Percentiles rank a stretch among this genome's conserved stretches.
These are phyloP conservation scores for Acomys russatus DNA, from an alignment of 2,797 vertebrate species.

Conservation along the genomic window DNA sequence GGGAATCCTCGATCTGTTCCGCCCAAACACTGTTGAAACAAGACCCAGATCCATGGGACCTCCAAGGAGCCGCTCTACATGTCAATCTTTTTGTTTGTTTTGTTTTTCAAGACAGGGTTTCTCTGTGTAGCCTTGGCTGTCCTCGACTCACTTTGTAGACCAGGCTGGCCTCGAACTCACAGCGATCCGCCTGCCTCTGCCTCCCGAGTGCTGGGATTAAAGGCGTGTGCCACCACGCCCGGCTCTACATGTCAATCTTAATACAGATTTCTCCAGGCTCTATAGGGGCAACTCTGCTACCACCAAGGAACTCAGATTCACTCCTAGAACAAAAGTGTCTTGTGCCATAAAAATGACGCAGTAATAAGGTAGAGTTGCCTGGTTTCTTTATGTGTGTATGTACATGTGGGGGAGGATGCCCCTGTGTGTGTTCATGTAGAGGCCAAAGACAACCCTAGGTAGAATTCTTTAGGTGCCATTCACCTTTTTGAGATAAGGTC, in stretches of 20 bases:
- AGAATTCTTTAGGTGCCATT: neutral
- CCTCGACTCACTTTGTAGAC: too few relatives aligned
- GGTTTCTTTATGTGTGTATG: neutral
- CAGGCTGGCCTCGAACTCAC: too few relatives aligned
- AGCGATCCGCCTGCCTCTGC: too few relatives aligned
- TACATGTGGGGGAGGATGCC: neutral
- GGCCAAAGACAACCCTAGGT: neutral
- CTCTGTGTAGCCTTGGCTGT: too few relatives aligned
- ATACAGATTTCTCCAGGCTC: neutral
- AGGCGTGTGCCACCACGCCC: too few relatives aligned
- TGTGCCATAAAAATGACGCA: neutral
- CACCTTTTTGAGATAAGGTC: neutral
- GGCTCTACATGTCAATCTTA: neutral
- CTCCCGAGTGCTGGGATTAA: too few relatives aligned
- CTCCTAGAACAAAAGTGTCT: neutral
- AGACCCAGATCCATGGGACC: conserved; percentile 81
- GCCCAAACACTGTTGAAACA: conserved; percentile 81
- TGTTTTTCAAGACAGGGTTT: too few relatives aligned
- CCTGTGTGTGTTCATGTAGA: neutral
- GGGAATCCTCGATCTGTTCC: conserved; percentile 84
- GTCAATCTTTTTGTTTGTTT: too few relatives aligned
- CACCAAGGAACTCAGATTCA: neutral
- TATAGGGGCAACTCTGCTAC: too few relatives aligned
- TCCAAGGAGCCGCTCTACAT: neutral
- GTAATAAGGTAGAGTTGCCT: neutral